Conservation (phyloP, 2,888 invertebrate species). For the Eilema sororculum region DNA sequence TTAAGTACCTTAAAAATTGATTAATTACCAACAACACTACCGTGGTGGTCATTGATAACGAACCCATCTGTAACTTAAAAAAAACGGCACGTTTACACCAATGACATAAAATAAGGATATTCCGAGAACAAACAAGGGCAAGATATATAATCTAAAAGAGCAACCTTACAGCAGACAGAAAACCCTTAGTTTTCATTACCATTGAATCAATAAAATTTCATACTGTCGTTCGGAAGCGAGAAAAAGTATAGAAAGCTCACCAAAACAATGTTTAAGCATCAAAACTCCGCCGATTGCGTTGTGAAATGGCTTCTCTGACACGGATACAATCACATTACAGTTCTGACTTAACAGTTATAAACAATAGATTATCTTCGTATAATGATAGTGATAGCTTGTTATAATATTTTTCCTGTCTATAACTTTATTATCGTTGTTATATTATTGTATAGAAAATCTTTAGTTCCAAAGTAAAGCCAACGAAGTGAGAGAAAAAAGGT, state of each 20-base stretch:
- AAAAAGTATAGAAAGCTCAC: background rate
- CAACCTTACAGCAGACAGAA: background rate
- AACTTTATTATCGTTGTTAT: too few relatives aligned
- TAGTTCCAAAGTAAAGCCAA: too few relatives aligned
- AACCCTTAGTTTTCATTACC: background rate
- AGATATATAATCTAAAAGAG: background rate
- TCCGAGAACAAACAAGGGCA: background rate
- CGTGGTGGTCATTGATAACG: too few relatives aligned
- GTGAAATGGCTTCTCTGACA: background rate
- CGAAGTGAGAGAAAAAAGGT: too few relatives aligned
- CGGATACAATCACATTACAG: constrained; percentile 1
- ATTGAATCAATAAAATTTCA: background rate
- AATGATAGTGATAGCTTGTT: background rate
- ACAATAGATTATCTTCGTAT: background rate
- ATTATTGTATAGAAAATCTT: too few relatives aligned
- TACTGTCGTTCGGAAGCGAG: background rate
- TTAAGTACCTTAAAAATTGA: too few relatives aligned
- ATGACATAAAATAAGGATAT: background rate
- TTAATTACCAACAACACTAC: too few relatives aligned
- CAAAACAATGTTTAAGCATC: background rate
- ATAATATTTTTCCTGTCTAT: too few relatives aligned
- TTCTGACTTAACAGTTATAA: background rate
- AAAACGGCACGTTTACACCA: too few relatives aligned
- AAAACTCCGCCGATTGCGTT: background rate
- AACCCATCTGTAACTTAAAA: too few relatives aligned